phyloP scores from a whole-genome alignment of 2,888 invertebrate species.

The Lampropteryx suffumata region DNA sequence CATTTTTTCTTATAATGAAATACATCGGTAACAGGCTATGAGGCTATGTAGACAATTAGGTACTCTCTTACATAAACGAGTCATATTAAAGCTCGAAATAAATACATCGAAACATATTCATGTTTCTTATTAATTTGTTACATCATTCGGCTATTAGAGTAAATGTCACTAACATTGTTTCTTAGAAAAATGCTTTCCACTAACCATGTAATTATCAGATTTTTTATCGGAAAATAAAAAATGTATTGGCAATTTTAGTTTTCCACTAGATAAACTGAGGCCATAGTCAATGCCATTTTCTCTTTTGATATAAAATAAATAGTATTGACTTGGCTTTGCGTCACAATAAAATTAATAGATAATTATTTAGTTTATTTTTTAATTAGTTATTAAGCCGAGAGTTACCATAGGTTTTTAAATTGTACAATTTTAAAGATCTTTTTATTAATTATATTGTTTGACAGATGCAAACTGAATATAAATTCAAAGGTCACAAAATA shows the following conservation, averaged over 20 bases:
- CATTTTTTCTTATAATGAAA: conserved; percentile 15
- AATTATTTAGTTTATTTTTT: conserved; percentile 44
- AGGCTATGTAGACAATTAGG: conserved; percentile 3
- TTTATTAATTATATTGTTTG: conserved; percentile 3
- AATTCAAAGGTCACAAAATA: background rate
- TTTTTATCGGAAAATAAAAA: background rate
- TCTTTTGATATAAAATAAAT: conserved; percentile 25
- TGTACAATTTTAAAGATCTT: conserved; percentile 58
- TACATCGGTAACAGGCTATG: background rate
- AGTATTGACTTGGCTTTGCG: conserved; percentile 39
- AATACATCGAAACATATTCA: conserved; percentile 5
- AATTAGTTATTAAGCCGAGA: conserved; percentile 62
- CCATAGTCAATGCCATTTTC: conserved; percentile 59
- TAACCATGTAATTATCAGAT: background rate
- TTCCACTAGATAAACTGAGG: conserved; percentile 35
- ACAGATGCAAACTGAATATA: background rate
- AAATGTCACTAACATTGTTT: conserved; percentile 5
- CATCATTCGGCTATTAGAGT: conserved; percentile 6
- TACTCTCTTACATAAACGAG: conserved; percentile 8
- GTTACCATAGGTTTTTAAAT: conserved; percentile 69
- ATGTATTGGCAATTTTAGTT: conserved; percentile 43
- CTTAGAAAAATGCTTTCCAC: conserved; percentile 2
- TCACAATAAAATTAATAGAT: conserved; percentile 29
- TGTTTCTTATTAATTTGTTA: conserved; percentile 7
- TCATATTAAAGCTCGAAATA: conserved; percentile 1